A percentile compares a stretch with the other conserved stretches of the same genome.
phyloP scores from a whole-genome alignment of 2,888 invertebrate species.

The Lucinisca nassula region DNA sequence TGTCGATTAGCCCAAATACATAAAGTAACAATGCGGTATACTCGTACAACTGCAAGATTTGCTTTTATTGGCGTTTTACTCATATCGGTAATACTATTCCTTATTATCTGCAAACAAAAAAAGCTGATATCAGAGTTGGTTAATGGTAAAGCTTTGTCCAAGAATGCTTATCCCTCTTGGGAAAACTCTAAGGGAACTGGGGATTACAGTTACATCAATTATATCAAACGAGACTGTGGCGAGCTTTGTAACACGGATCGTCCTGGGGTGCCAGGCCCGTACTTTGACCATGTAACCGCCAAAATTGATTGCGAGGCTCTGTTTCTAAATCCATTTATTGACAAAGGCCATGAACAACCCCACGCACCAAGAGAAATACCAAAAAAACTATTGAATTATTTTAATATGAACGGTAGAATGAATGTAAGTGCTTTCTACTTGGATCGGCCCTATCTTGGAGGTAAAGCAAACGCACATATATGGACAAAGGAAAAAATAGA shows the following conservation, averaged over 20 bases:
- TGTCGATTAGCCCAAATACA: no score
- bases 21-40: no score
- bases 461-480: no score
- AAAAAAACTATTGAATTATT: not conserved
- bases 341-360: not conserved
- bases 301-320: not conserved
- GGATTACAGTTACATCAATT: not conserved
- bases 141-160: no score
- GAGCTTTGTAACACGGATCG: not conserved
- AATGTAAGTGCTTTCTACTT: not conserved
- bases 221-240: not conserved
- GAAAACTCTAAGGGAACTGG: no score
- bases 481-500: not conserved
- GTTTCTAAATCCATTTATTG: no score
- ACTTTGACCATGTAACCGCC: not conserved
- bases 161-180: no score
- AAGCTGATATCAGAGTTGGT: no score
- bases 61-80: no score
- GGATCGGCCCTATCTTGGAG: not conserved
- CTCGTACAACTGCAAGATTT: no score
- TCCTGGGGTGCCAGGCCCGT: not conserved
- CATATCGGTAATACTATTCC: no score
- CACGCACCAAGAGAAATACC: not conserved
- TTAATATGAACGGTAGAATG: not conserved
- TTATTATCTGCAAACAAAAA: no score